These are phyloP conservation scores for Bradypodion ventrale DNA, from an alignment of 2,797 vertebrate species.

Conservation along the genomic window DNA sequence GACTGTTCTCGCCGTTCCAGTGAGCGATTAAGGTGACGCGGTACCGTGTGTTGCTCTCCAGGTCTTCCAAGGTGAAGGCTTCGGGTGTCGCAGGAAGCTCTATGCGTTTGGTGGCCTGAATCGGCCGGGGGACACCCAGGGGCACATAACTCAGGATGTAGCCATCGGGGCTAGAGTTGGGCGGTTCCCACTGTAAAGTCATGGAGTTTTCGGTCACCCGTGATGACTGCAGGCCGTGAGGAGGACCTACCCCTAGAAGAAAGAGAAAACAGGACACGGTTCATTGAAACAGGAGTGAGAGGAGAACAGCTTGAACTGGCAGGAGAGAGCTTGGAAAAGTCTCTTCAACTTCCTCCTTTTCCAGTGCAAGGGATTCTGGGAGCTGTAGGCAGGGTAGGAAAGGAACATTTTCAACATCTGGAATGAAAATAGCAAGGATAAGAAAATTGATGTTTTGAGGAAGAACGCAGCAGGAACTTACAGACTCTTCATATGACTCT, in stretches of 20 bases:
- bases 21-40: conserved; percentile 76
- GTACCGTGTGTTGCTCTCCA: conserved; percentile 77
- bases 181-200: conserved; percentile 80
- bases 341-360: too few relatives aligned
- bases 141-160: conserved; percentile 76
- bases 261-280: background rate
- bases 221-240: conserved; percentile 75
- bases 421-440: background rate
- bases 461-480: too few relatives aligned
- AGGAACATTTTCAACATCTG: too few relatives aligned
- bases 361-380: too few relatives aligned
- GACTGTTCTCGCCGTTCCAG: conserved; percentile 67
- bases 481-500: too few relatives aligned
- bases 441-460: too few relatives aligned
- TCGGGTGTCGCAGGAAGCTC: conserved; percentile 69
- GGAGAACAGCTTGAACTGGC: background rate
- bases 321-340: background rate
- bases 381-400: too few relatives aligned
- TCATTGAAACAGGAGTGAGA: too few relatives aligned
- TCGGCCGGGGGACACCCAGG: conserved; percentile 33
- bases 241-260: conserved; percentile 69
- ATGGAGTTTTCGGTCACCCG: conserved; percentile 75
- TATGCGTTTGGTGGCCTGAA: conserved; percentile 8
- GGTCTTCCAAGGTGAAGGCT: conserved; percentile 73
- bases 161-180: conserved; percentile 74